phyloP scores from a whole-genome alignment of 1,140 invertebrate genomes.

The Paramacrobiotus metropolitanus region DNA sequence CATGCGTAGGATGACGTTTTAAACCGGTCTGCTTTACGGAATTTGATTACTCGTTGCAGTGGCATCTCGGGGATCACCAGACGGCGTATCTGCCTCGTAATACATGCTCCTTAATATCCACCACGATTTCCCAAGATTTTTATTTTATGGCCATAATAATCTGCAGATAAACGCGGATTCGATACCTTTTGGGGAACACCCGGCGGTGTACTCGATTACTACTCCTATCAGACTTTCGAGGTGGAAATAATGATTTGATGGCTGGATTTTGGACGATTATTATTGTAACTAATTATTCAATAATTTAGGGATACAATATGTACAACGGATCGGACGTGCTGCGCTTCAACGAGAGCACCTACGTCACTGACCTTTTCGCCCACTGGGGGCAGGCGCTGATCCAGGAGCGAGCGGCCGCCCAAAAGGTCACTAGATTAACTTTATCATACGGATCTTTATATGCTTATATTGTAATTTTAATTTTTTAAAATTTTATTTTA shows the following conservation, averaged over 20 bases:
- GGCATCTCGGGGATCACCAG: neutral
- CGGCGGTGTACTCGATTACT: neutral
- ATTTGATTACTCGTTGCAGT: neutral
- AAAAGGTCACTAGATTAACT: neutral
- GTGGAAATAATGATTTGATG: neutral
- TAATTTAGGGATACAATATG: neutral
- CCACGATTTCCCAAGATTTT: neutral
- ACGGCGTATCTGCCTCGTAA: neutral
- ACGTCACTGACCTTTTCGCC: neutral
- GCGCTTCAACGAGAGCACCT: neutral
- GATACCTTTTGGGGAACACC: neutral
- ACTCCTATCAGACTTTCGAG: neutral
- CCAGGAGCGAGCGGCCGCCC: no score
- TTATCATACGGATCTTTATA: no score
- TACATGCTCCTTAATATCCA: neutral
- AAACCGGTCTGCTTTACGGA: no score
- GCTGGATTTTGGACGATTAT: neutral
- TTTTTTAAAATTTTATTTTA: no score
- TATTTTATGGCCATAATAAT: no score
- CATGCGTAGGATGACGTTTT: no score
- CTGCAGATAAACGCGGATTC: neutral
- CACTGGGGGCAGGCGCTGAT: neutral
- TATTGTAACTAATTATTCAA: neutral
- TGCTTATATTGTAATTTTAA: no score
- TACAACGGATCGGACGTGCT: neutral